Conservation (phyloP, 1,140 invertebrate genomes). For the Rhyacophila brunnea region DNA sequence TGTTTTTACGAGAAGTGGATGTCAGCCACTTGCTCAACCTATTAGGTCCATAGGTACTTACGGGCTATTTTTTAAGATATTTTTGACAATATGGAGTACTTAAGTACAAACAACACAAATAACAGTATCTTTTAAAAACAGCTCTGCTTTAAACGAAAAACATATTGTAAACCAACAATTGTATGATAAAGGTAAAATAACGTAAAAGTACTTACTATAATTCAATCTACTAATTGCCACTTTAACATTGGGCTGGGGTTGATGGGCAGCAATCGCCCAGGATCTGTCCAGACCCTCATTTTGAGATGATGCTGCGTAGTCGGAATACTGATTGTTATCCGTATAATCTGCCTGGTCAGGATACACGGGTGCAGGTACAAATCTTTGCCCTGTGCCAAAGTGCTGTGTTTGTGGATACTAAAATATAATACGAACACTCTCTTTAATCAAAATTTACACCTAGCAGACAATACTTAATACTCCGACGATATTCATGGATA, state of each 20-base stretch:
- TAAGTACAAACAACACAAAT: too few relatives aligned
- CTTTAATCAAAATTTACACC: background rate
- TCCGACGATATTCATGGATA: background rate
- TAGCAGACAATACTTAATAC: background rate
- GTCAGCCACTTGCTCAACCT: too few relatives aligned
- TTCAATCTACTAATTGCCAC: conserved; percentile 20
- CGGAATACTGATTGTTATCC: conserved; percentile 24
- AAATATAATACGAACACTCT: background rate
- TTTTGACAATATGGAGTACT: too few relatives aligned
- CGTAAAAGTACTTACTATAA: conserved; percentile 18
- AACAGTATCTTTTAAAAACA: too few relatives aligned
- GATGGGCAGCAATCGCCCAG: conserved; percentile 19
- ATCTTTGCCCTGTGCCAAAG: conserved; percentile 17
- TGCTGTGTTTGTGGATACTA: conserved; percentile 11
- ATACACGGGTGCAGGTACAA: conserved; percentile 26
- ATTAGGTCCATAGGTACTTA: too few relatives aligned
- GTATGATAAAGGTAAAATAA: background rate
- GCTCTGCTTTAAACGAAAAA: too few relatives aligned
- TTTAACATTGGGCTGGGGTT: conserved; percentile 17
- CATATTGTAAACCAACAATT: too few relatives aligned
- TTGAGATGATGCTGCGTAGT: conserved; percentile 21
- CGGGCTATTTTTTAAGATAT: too few relatives aligned
- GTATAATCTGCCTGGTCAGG: conserved; percentile 22
- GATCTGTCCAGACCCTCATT: conserved; percentile 14
- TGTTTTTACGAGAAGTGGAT: too few relatives aligned